These are phyloP conservation scores for Sebastolobus altivelis DNA, from an alignment of 2,797 vertebrate species.

Conservation along the genomic window DNA sequence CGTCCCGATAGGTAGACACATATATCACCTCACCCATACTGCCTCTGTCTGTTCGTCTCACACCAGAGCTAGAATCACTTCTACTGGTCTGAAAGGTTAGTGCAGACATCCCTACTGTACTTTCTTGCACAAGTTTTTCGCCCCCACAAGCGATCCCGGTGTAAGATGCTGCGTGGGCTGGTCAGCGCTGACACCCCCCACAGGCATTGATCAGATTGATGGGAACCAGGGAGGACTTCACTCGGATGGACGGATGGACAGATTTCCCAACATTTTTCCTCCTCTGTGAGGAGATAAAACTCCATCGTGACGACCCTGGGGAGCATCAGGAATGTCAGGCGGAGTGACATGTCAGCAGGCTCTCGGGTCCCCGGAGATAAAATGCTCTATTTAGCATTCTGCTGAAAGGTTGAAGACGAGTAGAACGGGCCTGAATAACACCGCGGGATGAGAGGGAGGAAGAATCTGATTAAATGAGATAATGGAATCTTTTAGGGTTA, in stretches of 20 bases:
- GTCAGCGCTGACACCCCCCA: constrained; percentile 51
- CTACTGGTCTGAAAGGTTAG: constrained; percentile 15
- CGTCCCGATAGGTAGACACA: constrained; percentile 2
- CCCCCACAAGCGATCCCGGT: constrained; percentile 21
- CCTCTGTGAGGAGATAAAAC: constrained; percentile 65
- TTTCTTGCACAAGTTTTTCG: constrained; percentile 34
- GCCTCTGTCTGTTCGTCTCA: constrained; percentile 9
- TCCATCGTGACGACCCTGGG: constrained; percentile 58
- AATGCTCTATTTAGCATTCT: constrained; percentile 74
- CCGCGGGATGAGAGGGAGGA: constrained; percentile 26
- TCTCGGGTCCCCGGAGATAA: constrained; percentile 47
- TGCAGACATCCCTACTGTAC: constrained; percentile 9
- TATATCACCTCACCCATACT: constrained; percentile 5
- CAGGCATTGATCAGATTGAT: constrained; percentile 55
- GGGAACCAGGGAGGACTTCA: constrained; percentile 48
- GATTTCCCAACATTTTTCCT: constrained; percentile 62
- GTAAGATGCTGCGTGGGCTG: constrained; percentile 50
- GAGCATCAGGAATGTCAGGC: constrained; percentile 67
- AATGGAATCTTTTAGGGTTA: constrained; percentile 17
- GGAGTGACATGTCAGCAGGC: constrained; percentile 75
- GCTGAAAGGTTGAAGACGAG: constrained; percentile 65
- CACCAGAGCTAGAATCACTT: background rate
- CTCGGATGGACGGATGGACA: constrained; percentile 57
- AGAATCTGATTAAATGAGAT: constrained; percentile 37
- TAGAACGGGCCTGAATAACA: constrained; percentile 37